Conservation (phyloP, 2,888 invertebrate species). For the Apeira syringaria region DNA sequence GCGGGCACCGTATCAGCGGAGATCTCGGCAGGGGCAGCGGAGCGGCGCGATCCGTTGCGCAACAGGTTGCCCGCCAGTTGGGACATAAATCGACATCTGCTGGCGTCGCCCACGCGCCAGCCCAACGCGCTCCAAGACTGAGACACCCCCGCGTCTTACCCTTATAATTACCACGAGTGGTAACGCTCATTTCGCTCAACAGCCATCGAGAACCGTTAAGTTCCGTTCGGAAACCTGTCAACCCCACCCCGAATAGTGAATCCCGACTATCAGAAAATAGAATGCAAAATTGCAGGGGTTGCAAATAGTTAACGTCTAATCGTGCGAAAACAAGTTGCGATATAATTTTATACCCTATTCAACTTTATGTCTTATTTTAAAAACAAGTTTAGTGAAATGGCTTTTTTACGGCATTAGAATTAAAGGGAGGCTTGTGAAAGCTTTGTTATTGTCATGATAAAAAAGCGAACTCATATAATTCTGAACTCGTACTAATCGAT, state of each 20-base stretch:
- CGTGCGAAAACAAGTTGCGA: slow-evolving; percentile 67
- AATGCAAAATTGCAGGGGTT: slow-evolving; percentile 74
- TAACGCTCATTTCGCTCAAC: slow-evolving; percentile 53
- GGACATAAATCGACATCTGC: slow-evolving; percentile 67
- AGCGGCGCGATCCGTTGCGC: slow-evolving; percentile 77
- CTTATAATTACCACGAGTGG: slow-evolving; percentile 64
- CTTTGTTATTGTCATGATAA: background rate
- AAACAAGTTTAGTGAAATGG: slow-evolving; percentile 34
- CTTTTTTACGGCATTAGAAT: slow-evolving; percentile 16
- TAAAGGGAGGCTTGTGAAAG: slow-evolving; percentile 4
- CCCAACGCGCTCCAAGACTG: slow-evolving; percentile 53
- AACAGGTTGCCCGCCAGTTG: slow-evolving; percentile 81
- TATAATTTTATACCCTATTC: slow-evolving; percentile 39
- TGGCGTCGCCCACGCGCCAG: slow-evolving; percentile 41
- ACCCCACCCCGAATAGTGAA: slow-evolving; percentile 53
- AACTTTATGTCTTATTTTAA: slow-evolving; percentile 36
- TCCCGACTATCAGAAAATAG: slow-evolving; percentile 46
- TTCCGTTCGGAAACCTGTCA: slow-evolving; percentile 78
- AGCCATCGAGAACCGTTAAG: slow-evolving; percentile 75
- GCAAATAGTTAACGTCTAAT: slow-evolving; percentile 71
- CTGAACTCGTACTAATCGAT: too few species aligned
- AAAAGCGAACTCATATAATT: background rate
- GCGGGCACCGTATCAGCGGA: slow-evolving; percentile 61
- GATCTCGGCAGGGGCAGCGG: slow-evolving; percentile 69
- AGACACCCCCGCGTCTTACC: slow-evolving; percentile 77